Percentiles rank a stretch among this genome's conserved stretches.
Evolutionary conservation across 2,113 vertebrate species (phyloP).

Genomic region (Raja brachyura): DNA sequence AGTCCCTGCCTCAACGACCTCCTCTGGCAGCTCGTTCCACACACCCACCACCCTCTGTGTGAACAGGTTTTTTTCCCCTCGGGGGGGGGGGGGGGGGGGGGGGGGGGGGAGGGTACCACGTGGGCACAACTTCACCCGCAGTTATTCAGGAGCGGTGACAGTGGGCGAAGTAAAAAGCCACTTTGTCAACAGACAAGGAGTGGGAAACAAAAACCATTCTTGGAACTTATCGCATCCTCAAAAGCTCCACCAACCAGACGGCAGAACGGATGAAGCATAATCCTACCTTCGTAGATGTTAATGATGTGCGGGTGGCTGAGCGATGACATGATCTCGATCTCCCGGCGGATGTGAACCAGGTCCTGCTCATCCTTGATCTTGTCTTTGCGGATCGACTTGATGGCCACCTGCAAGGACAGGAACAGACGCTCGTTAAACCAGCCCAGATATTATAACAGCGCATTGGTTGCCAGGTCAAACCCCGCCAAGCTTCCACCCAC

Average conservation of each 20-base stretch:
- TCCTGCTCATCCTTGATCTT: constrained; percentile 93
- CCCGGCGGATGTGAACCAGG: constrained; percentile 82
- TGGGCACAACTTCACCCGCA: no score
- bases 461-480: neutral
- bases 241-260: neutral
- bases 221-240: neutral
- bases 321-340: constrained; percentile 97
- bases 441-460: neutral
- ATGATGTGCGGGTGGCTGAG: constrained; percentile 93
- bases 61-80: no score
- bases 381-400: constrained; percentile 92
- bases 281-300: constrained; percentile 85
- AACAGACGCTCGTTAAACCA: neutral
- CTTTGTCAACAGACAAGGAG: neutral
- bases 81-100: no score
- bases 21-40: no score
- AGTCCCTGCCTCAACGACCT: no score
- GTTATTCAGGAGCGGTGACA: no score
- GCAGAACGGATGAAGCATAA: neutral
- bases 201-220: neutral
- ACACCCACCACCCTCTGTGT: no score
- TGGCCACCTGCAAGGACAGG: constrained; percentile 70
- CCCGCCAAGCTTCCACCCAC: no score
- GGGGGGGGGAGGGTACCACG: no score
- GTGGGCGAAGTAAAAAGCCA: no score